phyloP scores from a whole-genome alignment of 1,140 invertebrate genomes.

The Caenorhabditis inopinata region DNA sequence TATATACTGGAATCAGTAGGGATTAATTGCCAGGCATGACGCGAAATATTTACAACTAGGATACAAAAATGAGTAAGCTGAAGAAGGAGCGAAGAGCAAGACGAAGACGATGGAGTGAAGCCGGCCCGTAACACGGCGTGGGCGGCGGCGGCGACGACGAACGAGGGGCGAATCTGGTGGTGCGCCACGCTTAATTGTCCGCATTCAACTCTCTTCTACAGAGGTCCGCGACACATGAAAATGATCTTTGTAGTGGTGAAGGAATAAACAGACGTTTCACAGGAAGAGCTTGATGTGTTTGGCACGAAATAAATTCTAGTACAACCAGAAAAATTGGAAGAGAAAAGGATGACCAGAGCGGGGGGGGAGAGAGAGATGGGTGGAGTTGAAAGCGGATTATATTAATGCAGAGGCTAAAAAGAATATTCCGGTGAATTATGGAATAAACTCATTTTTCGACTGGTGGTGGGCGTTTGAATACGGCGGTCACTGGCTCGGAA shows the following conservation, averaged over 20 bases:
- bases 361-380: too few relatives aligned
- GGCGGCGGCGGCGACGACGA: not conserved
- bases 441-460: not conserved
- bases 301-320: too few relatives aligned
- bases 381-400: too few relatives aligned
- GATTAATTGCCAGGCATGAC: too few relatives aligned
- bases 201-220: conserved; percentile 20
- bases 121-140: not conserved
- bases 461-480: not conserved
- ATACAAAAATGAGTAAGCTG: not conserved
- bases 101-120: not conserved
- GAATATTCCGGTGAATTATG: too few relatives aligned
- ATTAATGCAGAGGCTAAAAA: too few relatives aligned
- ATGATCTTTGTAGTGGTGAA: not conserved
- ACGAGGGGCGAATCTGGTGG: not conserved
- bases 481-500: not conserved
- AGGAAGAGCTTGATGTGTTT: too few relatives aligned
- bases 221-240: not conserved
- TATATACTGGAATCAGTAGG: too few relatives aligned
- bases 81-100: not conserved
- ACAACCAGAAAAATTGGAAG: too few relatives aligned
- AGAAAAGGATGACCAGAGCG: too few relatives aligned
- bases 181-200: conserved; percentile 20
- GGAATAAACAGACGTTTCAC: too few relatives aligned
- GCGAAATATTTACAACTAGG: not conserved